Percentiles rank a stretch among this genome's conserved stretches.
phyloP scores from a whole-genome alignment of 2,888 invertebrate species.

The Cephonodes hylas region DNA sequence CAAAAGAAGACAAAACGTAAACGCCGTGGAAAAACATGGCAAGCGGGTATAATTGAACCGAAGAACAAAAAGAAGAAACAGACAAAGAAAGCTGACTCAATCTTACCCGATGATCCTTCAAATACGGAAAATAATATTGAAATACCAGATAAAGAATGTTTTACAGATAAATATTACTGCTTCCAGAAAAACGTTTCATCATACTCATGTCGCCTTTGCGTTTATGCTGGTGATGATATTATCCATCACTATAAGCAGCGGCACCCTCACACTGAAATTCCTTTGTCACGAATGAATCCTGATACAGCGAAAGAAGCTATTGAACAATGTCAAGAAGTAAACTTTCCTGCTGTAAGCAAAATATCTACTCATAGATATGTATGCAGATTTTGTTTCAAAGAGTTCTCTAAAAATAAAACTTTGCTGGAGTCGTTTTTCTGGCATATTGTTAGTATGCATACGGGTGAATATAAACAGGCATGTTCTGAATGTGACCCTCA shows the following conservation, averaged over 20 bases:
- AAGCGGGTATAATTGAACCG: constrained; percentile 63
- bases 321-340: constrained; percentile 71
- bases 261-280: constrained; percentile 84
- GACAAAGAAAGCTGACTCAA: constrained; percentile 24
- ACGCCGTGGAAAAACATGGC: constrained; percentile 50
- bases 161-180: constrained; percentile 69
- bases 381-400: constrained; percentile 69
- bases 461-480: constrained; percentile 87
- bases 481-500: constrained; percentile 82
- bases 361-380: constrained; percentile 58
- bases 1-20: constrained; percentile 61
- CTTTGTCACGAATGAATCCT: constrained; percentile 82
- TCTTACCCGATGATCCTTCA: constrained; percentile 17
- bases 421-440: constrained; percentile 82
- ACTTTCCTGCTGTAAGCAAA: constrained; percentile 58
- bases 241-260: constrained; percentile 84
- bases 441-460: constrained; percentile 86
- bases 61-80: constrained; percentile 61
- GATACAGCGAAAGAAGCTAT: constrained; percentile 77
- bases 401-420: constrained; percentile 47
- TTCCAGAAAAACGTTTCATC: constrained; percentile 53
- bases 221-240: constrained; percentile 81
- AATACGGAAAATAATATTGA: constrained; percentile 22
- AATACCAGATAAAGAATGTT: constrained; percentile 53
- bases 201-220: constrained; percentile 83